Conservation (phyloP, 2,888 invertebrate genomes). For the Cancer borealis region DNA sequence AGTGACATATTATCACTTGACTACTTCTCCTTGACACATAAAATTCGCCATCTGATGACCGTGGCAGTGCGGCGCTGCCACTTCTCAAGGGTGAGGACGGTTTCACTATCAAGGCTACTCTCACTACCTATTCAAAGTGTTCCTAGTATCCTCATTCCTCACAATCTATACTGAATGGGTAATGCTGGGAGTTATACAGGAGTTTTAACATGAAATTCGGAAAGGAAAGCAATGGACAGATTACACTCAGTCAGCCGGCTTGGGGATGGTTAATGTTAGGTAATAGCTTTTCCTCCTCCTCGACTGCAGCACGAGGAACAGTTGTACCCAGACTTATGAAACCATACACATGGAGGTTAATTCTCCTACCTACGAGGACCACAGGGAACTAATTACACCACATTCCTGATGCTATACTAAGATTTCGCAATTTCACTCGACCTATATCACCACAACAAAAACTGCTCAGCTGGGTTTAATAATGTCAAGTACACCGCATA, state of each 20-base stretch:
- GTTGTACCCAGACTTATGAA: not conserved
- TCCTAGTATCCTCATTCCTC: not conserved
- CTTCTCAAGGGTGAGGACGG: not conserved
- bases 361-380: not conserved
- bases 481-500: not conserved
- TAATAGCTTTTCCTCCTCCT: not conserved
- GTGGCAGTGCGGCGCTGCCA: not conserved
- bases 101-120: not conserved
- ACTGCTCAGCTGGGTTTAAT: not conserved
- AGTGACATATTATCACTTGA: not conserved
- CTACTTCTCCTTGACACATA: not conserved
- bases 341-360: not conserved
- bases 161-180: not conserved
- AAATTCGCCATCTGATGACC: slow-evolving; percentile 9
- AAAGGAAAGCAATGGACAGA: not conserved
- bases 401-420: not conserved
- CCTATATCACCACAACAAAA: not conserved
- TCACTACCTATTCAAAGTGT: not conserved
- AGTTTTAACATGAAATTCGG: not conserved
- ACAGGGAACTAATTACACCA: not conserved
- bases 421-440: not conserved
- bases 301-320: not conserved
- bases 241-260: not conserved
- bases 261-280: not conserved
- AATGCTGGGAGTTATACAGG: not conserved